Conservation (phyloP, 2,797 vertebrate species). For the Orestias chungarensis region DNA sequence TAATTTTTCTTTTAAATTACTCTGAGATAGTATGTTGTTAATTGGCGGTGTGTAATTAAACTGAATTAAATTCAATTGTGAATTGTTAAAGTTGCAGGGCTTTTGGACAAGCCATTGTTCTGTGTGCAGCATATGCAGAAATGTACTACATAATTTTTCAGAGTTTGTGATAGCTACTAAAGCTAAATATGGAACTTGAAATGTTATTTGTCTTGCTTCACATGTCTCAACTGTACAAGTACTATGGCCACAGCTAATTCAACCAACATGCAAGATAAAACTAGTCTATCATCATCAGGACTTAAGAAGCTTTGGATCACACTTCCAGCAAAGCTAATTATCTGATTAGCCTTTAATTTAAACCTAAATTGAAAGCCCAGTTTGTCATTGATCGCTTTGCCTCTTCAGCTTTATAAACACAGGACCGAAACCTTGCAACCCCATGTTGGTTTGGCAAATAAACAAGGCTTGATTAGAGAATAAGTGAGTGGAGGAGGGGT, state of each 20-base stretch:
- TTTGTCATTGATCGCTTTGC: constrained; percentile 67
- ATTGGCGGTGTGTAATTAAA: too few species aligned
- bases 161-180: background rate
- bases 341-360: constrained; percentile 70
- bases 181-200: background rate
- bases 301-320: constrained; percentile 40
- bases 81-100: too few species aligned
- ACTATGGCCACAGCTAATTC: background rate
- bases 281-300: constrained; percentile 35
- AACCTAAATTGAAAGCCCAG: constrained; percentile 69
- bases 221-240: background rate
- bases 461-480: constrained; percentile 39
- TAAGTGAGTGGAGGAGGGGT: background rate
- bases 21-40: too few species aligned
- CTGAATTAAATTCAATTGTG: too few species aligned
- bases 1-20: too few species aligned
- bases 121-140: too few species aligned
- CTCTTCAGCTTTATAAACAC: constrained; percentile 63
- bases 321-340: constrained; percentile 69
- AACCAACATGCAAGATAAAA: background rate
- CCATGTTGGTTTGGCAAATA: constrained; percentile 50
- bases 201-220: background rate
- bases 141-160: background rate
- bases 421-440: constrained; percentile 8
- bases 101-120: too few species aligned